phyloP scores from a whole-genome alignment of 92 coral and sea anemone species.

The Siderastrea radians region DNA sequence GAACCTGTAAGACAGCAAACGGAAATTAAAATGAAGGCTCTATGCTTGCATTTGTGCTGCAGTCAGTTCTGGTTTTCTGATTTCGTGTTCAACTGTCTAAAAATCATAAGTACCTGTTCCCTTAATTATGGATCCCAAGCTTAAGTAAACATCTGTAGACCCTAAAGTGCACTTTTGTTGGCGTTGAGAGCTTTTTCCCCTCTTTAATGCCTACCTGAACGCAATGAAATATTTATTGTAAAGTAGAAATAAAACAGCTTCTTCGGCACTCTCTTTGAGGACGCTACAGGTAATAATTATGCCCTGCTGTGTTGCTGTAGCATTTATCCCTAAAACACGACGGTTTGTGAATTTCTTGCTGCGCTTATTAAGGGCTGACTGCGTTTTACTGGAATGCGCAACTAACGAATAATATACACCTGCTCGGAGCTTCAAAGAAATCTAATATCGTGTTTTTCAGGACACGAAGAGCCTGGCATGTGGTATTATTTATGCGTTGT shows the following conservation, averaged over 20 bases:
- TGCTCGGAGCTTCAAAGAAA: conserved; percentile 32
- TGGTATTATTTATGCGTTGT: background rate
- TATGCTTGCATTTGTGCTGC: background rate
- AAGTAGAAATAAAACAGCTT: background rate
- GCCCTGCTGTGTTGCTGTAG: conserved; percentile 58
- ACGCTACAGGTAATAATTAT: conserved; percentile 10
- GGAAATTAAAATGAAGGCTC: background rate
- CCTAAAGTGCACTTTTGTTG: conserved; percentile 14
- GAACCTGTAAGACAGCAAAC: background rate
- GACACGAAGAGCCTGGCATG: conserved; percentile 36
- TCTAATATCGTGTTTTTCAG: conserved; percentile 10
- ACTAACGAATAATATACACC: conserved; percentile 17
- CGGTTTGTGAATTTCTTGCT: conserved; percentile 30
- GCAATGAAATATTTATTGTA: conserved; percentile 32
- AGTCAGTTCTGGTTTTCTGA: background rate
- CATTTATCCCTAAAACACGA: conserved; percentile 9
- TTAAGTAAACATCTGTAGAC: conserved; percentile 33
- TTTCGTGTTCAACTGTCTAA: conserved; percentile 2
- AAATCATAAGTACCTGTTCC: conserved; percentile 17
- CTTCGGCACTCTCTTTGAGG: background rate
- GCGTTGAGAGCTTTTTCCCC: conserved; percentile 13
- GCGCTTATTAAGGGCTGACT: conserved; percentile 33
- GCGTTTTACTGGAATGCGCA: conserved; percentile 48
- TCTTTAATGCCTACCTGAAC: conserved; percentile 1
- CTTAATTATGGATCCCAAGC: conserved; percentile 18